A percentile compares a stretch with the other conserved stretches of the same genome.
These are phyloP conservation scores for Bryconaethiops microstoma DNA, from an alignment of 2,797 vertebrate species.

Conservation along the genomic window DNA sequence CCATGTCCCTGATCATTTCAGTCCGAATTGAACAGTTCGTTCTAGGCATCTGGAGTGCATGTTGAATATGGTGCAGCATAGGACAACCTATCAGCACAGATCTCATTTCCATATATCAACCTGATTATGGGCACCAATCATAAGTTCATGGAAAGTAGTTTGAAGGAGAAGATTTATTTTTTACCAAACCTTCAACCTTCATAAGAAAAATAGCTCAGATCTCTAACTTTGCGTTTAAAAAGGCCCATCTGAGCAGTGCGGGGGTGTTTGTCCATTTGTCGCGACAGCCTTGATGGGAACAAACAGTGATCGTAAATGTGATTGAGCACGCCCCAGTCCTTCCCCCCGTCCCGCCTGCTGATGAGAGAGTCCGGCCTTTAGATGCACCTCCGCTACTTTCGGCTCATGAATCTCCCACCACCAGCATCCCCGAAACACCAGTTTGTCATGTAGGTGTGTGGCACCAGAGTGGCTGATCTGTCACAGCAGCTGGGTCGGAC, in stretches of 20 bases:
- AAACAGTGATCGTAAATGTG: slow-evolving; percentile 67
- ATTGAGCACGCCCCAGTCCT: slow-evolving; percentile 69
- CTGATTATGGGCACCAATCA: too few species aligned
- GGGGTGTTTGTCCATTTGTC: slow-evolving; percentile 18
- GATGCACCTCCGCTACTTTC: neutral
- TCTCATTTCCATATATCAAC: too few species aligned
- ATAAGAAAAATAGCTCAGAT: neutral
- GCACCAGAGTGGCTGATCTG: neutral
- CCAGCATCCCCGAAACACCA: neutral
- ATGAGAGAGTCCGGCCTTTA: slow-evolving; percentile 52
- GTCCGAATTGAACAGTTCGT: too few species aligned
- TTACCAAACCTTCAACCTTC: neutral
- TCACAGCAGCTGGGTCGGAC: neutral
- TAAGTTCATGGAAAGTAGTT: too few species aligned
- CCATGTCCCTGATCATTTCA: too few species aligned
- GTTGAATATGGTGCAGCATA: too few species aligned
- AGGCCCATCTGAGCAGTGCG: neutral
- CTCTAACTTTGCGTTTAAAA: neutral
- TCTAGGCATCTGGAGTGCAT: too few species aligned
- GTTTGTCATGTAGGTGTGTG: neutral
- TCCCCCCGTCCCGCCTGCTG: slow-evolving; percentile 42
- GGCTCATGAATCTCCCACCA: slow-evolving; percentile 26
- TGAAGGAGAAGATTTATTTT: neutral
- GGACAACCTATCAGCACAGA: too few species aligned
- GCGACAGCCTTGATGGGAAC: slow-evolving; percentile 50